Evolutionary conservation across 2,113 vertebrate genomes (phyloP).

Genomic region (Onychostruthus taczanowskii): DNA sequence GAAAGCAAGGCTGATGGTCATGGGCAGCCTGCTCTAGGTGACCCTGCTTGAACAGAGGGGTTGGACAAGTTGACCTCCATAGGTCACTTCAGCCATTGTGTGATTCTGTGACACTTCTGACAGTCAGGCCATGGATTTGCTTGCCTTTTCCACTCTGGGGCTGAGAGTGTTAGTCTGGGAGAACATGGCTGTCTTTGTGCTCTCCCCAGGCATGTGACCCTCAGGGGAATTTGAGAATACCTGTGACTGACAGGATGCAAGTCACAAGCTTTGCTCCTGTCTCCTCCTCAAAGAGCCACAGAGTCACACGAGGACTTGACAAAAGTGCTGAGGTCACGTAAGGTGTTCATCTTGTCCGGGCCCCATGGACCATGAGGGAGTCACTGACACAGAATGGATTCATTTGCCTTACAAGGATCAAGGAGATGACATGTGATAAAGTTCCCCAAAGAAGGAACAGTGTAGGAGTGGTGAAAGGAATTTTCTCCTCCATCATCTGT

Average conservation of each 20-base stretch:
- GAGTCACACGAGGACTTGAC: background rate
- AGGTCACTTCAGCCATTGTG: background rate
- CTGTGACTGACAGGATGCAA: background rate
- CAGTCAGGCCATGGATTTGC: background rate
- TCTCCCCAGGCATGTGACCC: rapidly evolving
- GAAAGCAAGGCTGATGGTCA: background rate
- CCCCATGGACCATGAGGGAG: background rate
- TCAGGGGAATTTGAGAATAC: background rate
- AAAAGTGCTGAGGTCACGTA: background rate
- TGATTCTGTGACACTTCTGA: background rate
- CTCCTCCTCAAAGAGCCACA: background rate
- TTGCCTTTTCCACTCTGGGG: background rate
- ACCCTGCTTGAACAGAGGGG: background rate
- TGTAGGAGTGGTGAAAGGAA: background rate
- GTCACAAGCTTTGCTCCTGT: background rate
- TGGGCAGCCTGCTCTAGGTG: background rate
- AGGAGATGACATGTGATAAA: background rate
- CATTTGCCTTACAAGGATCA: background rate
- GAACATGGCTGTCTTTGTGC: background rate
- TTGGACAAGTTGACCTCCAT: background rate
- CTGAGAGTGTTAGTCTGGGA: background rate
- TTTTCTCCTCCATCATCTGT: background rate
- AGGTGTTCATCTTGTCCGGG: background rate
- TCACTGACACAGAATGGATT: background rate
- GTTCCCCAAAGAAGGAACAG: background rate